Conservation (phyloP, 2,797 vertebrate species). For the Lacerta bilineata region DNA sequence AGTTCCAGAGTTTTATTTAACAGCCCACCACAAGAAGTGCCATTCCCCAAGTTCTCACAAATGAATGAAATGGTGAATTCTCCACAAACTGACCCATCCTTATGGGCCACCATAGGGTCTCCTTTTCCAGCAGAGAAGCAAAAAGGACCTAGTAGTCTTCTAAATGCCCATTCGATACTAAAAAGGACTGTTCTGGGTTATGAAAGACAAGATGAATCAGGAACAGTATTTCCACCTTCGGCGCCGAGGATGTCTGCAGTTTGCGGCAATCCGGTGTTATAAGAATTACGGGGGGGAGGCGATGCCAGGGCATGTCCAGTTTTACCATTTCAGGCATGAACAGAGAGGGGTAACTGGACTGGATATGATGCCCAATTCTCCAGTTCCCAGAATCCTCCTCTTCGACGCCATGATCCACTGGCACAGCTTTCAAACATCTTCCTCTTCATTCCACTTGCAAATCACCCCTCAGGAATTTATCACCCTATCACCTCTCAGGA, state of each 20-base stretch:
- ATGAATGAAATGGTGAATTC: fast-evolving
- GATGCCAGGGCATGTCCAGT: no score
- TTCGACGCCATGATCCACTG: no score
- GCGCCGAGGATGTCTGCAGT: fast-evolving
- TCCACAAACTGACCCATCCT: conserved; percentile 16
- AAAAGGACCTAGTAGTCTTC: fast-evolving
- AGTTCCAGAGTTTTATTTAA: conserved; percentile 57
- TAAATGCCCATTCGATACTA: background rate
- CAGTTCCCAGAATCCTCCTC: no score
- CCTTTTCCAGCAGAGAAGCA: fast-evolving
- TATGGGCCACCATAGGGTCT: conserved; percentile 1
- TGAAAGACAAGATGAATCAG: background rate
- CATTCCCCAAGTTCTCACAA: conserved; percentile 23
- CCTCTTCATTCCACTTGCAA: no score
- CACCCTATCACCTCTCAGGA: no score
- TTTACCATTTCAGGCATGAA: no score
- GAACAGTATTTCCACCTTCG: background rate
- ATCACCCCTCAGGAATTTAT: no score
- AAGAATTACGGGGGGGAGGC: no score
- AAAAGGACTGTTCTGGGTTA: conserved; percentile 13
- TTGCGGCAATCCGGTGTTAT: background rate
- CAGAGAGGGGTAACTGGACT: no score
- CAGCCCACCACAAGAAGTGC: conserved; percentile 13
- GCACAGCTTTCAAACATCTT: no score
- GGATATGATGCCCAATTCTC: no score